Evolutionary conservation across 2,888 invertebrate genomes (phyloP).

Genomic region (Byasa hedistus): DNA sequence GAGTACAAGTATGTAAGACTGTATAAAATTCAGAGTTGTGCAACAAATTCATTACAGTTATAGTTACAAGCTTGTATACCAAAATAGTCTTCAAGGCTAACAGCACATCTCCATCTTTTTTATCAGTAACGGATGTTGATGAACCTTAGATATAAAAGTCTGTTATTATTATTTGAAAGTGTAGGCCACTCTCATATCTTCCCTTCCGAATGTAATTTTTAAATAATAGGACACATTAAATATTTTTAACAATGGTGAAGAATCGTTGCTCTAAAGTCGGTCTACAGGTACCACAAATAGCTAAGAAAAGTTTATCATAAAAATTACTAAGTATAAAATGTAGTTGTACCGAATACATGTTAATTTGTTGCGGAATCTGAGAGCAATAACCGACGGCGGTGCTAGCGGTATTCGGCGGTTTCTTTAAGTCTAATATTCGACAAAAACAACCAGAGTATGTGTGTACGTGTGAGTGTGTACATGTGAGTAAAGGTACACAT

Average conservation of each 20-base stretch:
- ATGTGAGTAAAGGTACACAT: conserved; percentile 41
- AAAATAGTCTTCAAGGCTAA: no score
- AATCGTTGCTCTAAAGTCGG: conserved; percentile 15
- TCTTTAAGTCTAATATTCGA: conserved; percentile 72
- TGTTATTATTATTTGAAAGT: no score
- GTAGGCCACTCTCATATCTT: no score
- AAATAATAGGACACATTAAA: conserved; percentile 7
- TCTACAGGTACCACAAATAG: conserved; percentile 32
- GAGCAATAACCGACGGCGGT: conserved; percentile 76
- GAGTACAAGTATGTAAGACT: no score
- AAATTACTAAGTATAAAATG: conserved; percentile 71
- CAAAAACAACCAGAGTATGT: conserved; percentile 62
- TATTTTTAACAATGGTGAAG: conserved; percentile 6
- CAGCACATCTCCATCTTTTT: no score
- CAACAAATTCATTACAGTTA: no score
- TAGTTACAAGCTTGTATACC: no score
- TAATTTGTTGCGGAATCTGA: conserved; percentile 80
- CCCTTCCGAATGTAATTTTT: no score
- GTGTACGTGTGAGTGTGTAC: conserved; percentile 45
- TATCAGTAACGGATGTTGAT: no score
- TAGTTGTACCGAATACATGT: conserved; percentile 78
- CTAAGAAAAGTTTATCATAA: conserved; percentile 60
- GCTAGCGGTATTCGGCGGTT: conserved; percentile 78
- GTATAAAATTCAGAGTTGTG: no score
- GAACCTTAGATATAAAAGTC: no score